Conservation (phyloP, 2,797 vertebrate species). For the Syngnathus acus region DNA sequence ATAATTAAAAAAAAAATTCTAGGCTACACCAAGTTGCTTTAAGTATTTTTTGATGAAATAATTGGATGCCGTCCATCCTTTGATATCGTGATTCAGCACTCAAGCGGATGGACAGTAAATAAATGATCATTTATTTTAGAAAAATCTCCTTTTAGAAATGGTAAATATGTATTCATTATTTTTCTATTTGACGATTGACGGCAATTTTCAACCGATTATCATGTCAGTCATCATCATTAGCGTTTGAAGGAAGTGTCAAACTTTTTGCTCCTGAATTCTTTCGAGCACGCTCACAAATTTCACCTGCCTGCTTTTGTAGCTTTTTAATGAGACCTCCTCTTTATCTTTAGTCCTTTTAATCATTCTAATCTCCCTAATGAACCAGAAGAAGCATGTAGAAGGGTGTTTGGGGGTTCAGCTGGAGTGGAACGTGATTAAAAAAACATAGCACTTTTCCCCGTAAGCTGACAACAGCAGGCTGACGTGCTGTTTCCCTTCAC, state of each 20-base stretch:
- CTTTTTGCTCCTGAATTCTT: not conserved
- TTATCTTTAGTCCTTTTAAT: not conserved
- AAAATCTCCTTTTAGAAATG: too few relatives aligned
- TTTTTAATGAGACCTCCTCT: not conserved
- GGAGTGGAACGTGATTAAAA: not conserved
- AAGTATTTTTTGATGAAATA: too few relatives aligned
- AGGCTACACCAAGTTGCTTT: too few relatives aligned
- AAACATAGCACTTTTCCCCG: slow-evolving; percentile 51
- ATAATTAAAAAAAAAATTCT: not conserved
- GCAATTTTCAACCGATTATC: not conserved
- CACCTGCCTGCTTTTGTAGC: not conserved
- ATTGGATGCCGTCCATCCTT: too few relatives aligned
- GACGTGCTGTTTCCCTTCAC: slow-evolving; percentile 56
- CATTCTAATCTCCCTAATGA: slow-evolving; percentile 3
- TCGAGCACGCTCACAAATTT: not conserved
- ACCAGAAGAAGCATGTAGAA: not conserved
- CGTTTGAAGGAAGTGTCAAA: too few relatives aligned
- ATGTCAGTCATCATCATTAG: too few relatives aligned
- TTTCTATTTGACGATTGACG: too few relatives aligned
- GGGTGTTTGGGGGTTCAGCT: not conserved
- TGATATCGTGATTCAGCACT: too few relatives aligned
- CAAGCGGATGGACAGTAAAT: too few relatives aligned
- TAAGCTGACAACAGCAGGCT: slow-evolving; percentile 64
- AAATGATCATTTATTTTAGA: too few relatives aligned
- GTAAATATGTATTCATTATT: too few relatives aligned